phyloP scores from a whole-genome alignment of 2,888 invertebrate species.

The Chloroclysta siterata region DNA sequence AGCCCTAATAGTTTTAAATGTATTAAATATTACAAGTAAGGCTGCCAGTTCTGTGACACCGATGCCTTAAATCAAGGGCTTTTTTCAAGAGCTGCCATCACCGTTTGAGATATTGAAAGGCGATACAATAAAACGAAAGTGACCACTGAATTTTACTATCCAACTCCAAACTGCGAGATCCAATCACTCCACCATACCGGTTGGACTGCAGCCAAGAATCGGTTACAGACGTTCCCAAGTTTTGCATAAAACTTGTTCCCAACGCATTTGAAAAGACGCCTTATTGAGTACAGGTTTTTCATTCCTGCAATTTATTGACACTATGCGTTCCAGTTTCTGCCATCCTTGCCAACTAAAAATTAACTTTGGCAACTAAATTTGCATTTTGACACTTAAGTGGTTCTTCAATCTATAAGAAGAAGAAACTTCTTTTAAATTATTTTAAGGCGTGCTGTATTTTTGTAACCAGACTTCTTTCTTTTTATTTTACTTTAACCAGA shows the following conservation, averaged over 20 bases:
- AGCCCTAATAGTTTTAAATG: no score
- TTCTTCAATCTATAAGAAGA: background rate
- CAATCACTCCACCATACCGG: conserved; percentile 44
- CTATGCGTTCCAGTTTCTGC: conserved; percentile 33
- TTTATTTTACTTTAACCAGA: background rate
- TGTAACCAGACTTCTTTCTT: background rate
- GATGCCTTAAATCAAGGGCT: no score
- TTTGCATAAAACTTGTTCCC: conserved; percentile 66
- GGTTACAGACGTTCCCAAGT: conserved; percentile 67
- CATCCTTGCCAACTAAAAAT: conserved; percentile 31
- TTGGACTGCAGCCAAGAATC: conserved; percentile 64
- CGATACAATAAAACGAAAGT: conserved; percentile 15
- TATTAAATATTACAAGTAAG: no score
- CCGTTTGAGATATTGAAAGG: conserved; percentile 3
- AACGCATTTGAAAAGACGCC: conserved; percentile 68
- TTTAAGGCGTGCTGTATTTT: background rate
- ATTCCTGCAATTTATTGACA: conserved; percentile 59
- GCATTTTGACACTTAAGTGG: conserved; percentile 12
- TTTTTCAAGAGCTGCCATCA: background rate
- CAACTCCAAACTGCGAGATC: conserved; percentile 35
- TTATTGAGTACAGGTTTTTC: conserved; percentile 42
- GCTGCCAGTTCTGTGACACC: no score
- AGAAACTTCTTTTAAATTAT: background rate
- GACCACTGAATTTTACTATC: conserved; percentile 10
- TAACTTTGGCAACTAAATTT: conserved; percentile 21